Evolutionary conservation across 2,888 invertebrate species (phyloP).

Genomic region (Xestia xanthographa): DNA sequence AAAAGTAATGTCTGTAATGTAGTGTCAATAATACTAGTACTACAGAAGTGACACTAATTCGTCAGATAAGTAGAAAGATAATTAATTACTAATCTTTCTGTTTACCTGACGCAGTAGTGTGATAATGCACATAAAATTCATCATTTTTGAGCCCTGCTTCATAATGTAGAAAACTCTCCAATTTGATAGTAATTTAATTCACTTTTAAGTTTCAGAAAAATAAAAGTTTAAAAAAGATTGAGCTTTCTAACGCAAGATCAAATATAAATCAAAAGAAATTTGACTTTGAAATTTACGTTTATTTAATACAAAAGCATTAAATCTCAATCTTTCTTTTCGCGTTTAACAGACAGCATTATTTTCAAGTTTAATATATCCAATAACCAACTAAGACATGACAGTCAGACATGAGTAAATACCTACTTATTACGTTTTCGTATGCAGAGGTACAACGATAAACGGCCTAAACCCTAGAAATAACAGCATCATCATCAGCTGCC

Average conservation of each 20-base stretch:
- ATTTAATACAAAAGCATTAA: not conserved
- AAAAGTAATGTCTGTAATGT: not conserved
- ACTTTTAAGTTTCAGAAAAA: not conserved
- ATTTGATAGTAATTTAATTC: not conserved
- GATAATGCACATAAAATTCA: not conserved
- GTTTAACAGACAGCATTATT: not conserved
- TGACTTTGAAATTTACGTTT: not conserved
- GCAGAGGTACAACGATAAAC: not conserved
- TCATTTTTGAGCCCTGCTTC: not conserved
- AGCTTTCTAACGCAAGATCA: not conserved
- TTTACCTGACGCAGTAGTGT: not conserved
- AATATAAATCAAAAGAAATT: not conserved
- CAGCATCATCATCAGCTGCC: no score
- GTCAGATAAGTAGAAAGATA: no score
- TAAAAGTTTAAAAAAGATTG: not conserved
- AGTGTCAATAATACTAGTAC: no score
- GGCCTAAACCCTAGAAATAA: not conserved
- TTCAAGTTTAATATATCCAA: not conserved
- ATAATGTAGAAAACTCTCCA: not conserved
- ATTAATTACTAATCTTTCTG: not conserved
- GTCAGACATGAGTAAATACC: not conserved
- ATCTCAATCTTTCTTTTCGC: not conserved
- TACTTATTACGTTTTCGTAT: not conserved
- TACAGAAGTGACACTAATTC: no score
- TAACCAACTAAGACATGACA: no score